phyloP scores from a whole-genome alignment of 2,113 vertebrate species.

The Barbus barbus region DNA sequence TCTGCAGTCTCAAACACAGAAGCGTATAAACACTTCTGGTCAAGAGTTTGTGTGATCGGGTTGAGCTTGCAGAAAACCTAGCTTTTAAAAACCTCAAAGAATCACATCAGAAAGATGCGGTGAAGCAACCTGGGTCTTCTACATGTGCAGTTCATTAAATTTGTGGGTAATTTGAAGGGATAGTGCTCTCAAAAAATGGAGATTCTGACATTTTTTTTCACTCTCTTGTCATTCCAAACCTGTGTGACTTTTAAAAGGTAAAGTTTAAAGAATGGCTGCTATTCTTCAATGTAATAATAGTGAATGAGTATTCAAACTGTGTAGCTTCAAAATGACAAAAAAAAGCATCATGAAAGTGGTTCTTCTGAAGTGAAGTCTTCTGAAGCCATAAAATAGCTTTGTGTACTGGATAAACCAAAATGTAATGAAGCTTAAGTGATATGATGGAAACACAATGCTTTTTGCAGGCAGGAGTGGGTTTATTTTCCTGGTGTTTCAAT shows the following conservation, averaged over 20 bases:
- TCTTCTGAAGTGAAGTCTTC: too few relatives aligned
- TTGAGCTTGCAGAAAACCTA: slow-evolving; percentile 13
- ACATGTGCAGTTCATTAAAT: slow-evolving; percentile 1
- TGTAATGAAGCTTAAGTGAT: slow-evolving; percentile 40
- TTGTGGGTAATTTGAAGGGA: background rate
- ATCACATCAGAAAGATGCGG: background rate
- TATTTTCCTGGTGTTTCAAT: slow-evolving; percentile 35
- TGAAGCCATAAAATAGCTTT: background rate
- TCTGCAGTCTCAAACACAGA: slow-evolving; percentile 20
- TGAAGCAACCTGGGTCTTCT: background rate
- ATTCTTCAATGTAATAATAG: too few relatives aligned
- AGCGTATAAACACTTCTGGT: slow-evolving; percentile 46
- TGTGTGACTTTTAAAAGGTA: too few relatives aligned
- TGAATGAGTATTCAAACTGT: too few relatives aligned
- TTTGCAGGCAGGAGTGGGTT: slow-evolving; percentile 24
- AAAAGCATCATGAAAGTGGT: too few relatives aligned
- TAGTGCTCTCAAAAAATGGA: too few relatives aligned
- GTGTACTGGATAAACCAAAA: too few relatives aligned
- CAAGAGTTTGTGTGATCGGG: slow-evolving; percentile 30
- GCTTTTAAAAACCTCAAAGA: slow-evolving; percentile 35
- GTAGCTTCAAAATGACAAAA: too few relatives aligned
- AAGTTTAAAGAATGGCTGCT: too few relatives aligned
- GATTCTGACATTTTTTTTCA: too few relatives aligned
- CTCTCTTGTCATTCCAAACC: too few relatives aligned
- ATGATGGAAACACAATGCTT: slow-evolving; percentile 36